phyloP scores from a whole-genome alignment of 1,140 invertebrate genomes.

The Drosophila lacertosa region DNA sequence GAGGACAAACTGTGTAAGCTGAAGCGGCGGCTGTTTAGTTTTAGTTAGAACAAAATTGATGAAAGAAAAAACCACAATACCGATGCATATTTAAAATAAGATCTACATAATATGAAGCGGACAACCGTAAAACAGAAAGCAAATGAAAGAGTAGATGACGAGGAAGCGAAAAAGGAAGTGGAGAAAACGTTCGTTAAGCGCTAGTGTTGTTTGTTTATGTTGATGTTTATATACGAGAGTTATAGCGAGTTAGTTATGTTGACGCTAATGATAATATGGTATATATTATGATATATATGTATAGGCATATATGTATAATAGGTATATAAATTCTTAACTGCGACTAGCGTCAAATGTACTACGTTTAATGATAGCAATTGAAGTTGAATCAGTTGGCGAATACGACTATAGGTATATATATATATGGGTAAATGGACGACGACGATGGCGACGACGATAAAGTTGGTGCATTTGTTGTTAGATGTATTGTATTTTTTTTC shows the following conservation, averaged over 20 bases:
- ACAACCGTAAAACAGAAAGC: conserved; percentile 10
- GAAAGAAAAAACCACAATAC: conserved; percentile 40
- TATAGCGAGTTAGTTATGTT: conserved; percentile 80
- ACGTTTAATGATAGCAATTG: conserved; percentile 47
- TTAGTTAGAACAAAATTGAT: conserved; percentile 79
- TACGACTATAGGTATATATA: conserved; percentile 41
- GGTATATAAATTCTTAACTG: conserved; percentile 31
- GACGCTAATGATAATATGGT: conserved; percentile 75
- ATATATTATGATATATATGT: conserved; percentile 46
- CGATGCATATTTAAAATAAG: conserved; percentile 54
- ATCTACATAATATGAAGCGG: conserved; percentile 32
- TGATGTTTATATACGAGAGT: conserved; percentile 80
- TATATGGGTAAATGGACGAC: conserved; percentile 30
- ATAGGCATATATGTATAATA: conserved; percentile 29
- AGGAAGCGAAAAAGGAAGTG: conserved; percentile 4
- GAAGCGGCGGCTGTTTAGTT: conserved; percentile 75
- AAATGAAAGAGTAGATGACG: not conserved
- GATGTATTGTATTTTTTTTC: conserved; percentile 76
- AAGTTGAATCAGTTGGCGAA: conserved; percentile 38
- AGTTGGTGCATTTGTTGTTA: conserved; percentile 81
- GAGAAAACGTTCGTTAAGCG: conserved; percentile 65
- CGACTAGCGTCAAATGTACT: conserved; percentile 44
- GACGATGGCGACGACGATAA: conserved; percentile 45
- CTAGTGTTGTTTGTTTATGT: conserved; percentile 80
- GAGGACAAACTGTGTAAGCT: conserved; percentile 43